Percentiles rank a stretch among this genome's conserved stretches.
Evolutionary conservation across 1,140 invertebrate species (phyloP).

Genomic region (Drosophila ananassae): DNA sequence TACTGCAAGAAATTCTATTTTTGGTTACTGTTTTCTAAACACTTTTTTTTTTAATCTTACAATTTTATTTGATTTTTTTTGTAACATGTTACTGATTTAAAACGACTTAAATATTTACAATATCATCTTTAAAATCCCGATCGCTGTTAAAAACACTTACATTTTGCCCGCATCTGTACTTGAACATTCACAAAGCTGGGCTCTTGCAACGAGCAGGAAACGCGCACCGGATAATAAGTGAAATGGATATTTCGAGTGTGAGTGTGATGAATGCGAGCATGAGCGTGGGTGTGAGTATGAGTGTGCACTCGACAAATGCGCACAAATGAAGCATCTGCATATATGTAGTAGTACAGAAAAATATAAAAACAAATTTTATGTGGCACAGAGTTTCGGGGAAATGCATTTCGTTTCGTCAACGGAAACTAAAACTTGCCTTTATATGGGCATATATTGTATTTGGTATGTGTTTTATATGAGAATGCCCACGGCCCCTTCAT

Average conservation of each 20-base stretch:
- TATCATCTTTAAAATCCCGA: background rate
- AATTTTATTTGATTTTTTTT: too few species aligned
- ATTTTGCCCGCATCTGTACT: background rate
- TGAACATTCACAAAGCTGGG: slow-evolving; percentile 4
- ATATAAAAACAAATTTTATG: slow-evolving; percentile 10
- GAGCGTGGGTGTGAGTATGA: slow-evolving; percentile 20
- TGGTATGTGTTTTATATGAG: background rate
- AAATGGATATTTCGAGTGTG: slow-evolving; percentile 69
- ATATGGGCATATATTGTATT: background rate
- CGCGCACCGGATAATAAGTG: slow-evolving; percentile 74
- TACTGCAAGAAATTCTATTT: too few species aligned
- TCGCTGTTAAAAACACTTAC: background rate
- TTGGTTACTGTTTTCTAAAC: too few species aligned
- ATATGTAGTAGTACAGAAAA: background rate
- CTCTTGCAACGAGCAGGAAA: slow-evolving; percentile 52
- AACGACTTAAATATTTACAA: background rate
- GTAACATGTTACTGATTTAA: too few species aligned
- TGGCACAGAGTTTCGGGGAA: slow-evolving; percentile 55
- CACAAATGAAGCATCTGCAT: slow-evolving; percentile 64
- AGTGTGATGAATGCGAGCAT: slow-evolving; percentile 7
- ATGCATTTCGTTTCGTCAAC: slow-evolving; percentile 80
- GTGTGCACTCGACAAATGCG: slow-evolving; percentile 64
- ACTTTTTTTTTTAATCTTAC: too few species aligned
- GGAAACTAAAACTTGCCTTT: slow-evolving; percentile 77
- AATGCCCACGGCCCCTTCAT: slow-evolving; percentile 57